These are phyloP conservation scores for Ceramica pisi DNA, from an alignment of 2,888 invertebrate species.

Conservation along the genomic window DNA sequence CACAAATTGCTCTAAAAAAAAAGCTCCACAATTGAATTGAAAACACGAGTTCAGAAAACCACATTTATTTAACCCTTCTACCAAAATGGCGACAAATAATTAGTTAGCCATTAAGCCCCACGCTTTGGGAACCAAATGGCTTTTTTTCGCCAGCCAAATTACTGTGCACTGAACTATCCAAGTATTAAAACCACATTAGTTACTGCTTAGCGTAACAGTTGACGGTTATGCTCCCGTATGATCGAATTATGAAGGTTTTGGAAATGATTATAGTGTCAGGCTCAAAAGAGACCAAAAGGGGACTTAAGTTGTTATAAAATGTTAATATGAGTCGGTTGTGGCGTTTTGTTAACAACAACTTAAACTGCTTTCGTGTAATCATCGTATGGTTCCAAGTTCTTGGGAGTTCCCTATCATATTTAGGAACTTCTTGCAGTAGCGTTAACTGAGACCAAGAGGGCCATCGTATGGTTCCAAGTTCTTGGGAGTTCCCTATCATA, in stretches of 20 bases:
- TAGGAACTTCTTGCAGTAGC: not conserved
- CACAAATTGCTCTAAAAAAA: conserved; percentile 10
- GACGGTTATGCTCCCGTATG: conserved; percentile 75
- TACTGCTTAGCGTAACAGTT: conserved; percentile 73
- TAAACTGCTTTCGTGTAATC: not conserved
- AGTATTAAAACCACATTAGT: conserved; percentile 88
- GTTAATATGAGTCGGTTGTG: not conserved
- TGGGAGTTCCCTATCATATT: not conserved
- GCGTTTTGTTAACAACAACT: conserved; percentile 17
- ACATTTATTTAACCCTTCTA: conserved; percentile 64
- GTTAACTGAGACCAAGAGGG: not conserved
- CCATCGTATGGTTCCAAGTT: too few relatives aligned
- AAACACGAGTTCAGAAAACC: conserved; percentile 30
- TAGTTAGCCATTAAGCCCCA: conserved; percentile 84
- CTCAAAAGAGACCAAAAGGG: conserved; percentile 14
- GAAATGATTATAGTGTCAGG: conserved; percentile 51
- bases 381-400: not conserved
- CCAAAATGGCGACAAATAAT: conserved; percentile 78
- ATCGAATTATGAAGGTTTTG: conserved; percentile 63
- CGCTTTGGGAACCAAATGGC: conserved; percentile 79
- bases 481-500: not conserved
- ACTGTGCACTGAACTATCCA: conserved; percentile 70
- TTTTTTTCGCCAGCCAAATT: conserved; percentile 85
- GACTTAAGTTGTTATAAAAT: conserved; percentile 39
- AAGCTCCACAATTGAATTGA: conserved; percentile 34